Base-by-base conservation (phyloP, 2,797 vertebrate genomes). In the Fistularia tabacaria region DNA sequence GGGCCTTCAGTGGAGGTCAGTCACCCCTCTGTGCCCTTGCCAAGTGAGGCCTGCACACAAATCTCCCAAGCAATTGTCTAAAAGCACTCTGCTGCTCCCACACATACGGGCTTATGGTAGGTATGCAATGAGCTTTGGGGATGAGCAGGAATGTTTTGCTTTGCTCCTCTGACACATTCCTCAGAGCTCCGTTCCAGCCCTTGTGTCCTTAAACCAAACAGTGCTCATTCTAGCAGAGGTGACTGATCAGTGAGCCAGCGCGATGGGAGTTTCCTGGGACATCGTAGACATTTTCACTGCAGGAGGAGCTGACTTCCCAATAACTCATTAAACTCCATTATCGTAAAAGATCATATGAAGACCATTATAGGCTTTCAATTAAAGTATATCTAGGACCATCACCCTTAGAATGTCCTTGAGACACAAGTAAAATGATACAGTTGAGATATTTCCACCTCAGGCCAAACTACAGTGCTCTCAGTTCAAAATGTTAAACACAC, bases 71-170 rank as follows among this genome's bases (percentile, higher is more conserved):
- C 58, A 54, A 46, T 51, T 64, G 67, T 65, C 64, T 36, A 42
- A 38, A 62, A 63, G 54, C 40, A 15, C 59, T 56, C 62, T 48
- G 49, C 51, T 57, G 64, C 69, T 72, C 68, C 64, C 61, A 76
- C 78, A 65, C 62, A 60, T 57, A 57, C 3, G 55, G 64, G 61
- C 62, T 81, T 64, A 71, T 46, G 58, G 44, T 64, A 66, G 76
- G 67, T 70, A 82, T 81, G 76, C 58, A 51, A 46, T 42, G 66
- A 69, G 69, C 49, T 79, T 81, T 69, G 58, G 75, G 67, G 78
- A 85, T 46, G 64, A 68, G 57, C 68, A 74, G 77, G 78, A 84
- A 80, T 85, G 83, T 82, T 85, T 85, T 74, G 59, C 69, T 80
- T 66, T 56, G 64, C 73, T 67, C 36, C 57, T 51, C 71, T 81